Evolutionary conservation across 1,140 invertebrate genomes (phyloP).

Genomic region (Rhopalosiphum padi): DNA sequence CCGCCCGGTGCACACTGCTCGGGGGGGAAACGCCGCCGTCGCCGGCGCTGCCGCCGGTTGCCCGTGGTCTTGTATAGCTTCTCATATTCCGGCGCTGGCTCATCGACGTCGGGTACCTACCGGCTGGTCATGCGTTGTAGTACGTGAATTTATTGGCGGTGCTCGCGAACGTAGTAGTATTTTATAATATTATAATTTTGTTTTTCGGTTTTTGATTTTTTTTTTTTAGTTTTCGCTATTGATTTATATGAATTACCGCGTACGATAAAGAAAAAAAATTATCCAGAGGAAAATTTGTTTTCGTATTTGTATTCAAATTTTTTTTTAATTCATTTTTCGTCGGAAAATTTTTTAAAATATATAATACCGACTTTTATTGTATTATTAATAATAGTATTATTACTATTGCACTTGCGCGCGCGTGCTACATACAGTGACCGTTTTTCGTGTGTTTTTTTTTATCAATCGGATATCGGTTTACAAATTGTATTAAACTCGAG

Average conservation of each 20-base stretch:
- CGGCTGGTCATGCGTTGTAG: constrained; percentile 54
- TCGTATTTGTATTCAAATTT: background rate
- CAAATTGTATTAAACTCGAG: constrained; percentile 2
- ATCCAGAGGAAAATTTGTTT: background rate
- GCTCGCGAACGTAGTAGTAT: constrained; percentile 49
- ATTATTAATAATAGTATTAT: background rate
- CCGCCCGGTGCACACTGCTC: constrained; percentile 34
- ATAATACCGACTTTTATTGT: constrained; percentile 28
- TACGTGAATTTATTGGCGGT: constrained; percentile 43
- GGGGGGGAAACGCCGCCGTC: constrained; percentile 52
- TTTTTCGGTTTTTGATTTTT: background rate
- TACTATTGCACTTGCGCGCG: background rate
- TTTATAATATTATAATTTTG: constrained; percentile 11
- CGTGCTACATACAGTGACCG: background rate
- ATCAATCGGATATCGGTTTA: background rate
- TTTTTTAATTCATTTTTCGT: background rate
- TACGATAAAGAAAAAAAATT: background rate
- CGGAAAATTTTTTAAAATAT: constrained; percentile 41
- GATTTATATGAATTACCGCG: background rate
- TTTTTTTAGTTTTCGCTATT: background rate
- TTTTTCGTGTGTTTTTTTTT: background rate
- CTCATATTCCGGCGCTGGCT: constrained; percentile 58
- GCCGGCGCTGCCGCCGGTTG: constrained; percentile 43
- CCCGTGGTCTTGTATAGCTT: constrained; percentile 58
- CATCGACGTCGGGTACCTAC: constrained; percentile 57